These are phyloP conservation scores for Gorsachius goisagi DNA, from an alignment of 2,113 vertebrate genomes.

Conservation along the genomic window DNA sequence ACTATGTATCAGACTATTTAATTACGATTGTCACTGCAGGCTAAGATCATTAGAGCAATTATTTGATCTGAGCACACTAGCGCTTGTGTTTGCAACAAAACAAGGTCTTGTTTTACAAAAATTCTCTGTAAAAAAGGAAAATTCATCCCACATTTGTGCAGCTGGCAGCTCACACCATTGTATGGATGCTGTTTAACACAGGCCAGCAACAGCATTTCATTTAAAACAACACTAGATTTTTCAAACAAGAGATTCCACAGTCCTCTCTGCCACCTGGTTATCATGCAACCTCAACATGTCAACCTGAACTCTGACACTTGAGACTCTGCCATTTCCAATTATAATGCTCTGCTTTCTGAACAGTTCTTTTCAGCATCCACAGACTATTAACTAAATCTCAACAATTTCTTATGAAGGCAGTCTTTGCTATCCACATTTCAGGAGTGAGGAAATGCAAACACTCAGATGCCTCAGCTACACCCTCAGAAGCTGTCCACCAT, in stretches of 20 bases:
- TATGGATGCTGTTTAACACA: not conserved
- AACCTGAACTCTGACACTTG: not conserved
- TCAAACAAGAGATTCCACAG: not conserved
- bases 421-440: not conserved
- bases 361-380: not conserved
- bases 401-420: not conserved
- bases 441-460: not conserved
- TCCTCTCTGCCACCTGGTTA: not conserved
- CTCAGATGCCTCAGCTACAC: not conserved
- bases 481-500: not conserved
- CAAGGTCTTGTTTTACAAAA: not conserved
- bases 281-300: not conserved
- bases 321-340: conserved; percentile 22
- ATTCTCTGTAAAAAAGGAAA: not conserved
- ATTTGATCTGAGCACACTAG: conserved; percentile 12
- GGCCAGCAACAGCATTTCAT: not conserved
- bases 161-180: not conserved
- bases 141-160: not conserved
- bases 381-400: not conserved
- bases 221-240: not conserved
- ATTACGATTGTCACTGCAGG: not conserved
- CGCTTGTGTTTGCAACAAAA: not conserved
- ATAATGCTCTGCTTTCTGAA: conserved; percentile 6
- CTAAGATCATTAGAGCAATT: conserved; percentile 36
- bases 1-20: not conserved